phyloP scores from a whole-genome alignment of 2,888 invertebrate species.

The Caenorhabditis sinica region DNA sequence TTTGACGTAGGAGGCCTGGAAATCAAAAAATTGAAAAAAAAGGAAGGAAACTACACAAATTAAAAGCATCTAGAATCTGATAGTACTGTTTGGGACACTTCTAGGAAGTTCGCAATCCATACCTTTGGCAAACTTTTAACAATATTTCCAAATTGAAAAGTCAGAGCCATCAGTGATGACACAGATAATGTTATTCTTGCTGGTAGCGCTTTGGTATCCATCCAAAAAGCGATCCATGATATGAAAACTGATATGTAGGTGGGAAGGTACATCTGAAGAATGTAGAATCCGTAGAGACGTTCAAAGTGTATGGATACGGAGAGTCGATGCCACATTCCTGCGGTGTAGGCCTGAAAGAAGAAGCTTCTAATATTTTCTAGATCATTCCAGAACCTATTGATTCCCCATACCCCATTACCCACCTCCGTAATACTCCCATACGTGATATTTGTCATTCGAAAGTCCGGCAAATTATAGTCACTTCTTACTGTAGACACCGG shows the following conservation, averaged over 20 bases:
- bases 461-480: slow-evolving; percentile 83
- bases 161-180: slow-evolving; percentile 82
- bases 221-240: slow-evolving; percentile 83
- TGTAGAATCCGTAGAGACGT: slow-evolving; percentile 83
- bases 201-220: slow-evolving; percentile 82
- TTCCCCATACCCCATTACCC: not conserved
- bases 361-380: too few species aligned
- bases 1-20: slow-evolving; percentile 81
- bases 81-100: not conserved
- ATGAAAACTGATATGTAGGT: slow-evolving; percentile 83
- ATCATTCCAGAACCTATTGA: too few species aligned
- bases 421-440: slow-evolving; percentile 78
- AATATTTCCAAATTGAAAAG: slow-evolving; percentile 83
- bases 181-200: slow-evolving; percentile 83
- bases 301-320: slow-evolving; percentile 81
- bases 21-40: not conserved
- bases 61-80: not conserved
- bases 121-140: slow-evolving; percentile 80
- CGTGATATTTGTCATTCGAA: slow-evolving; percentile 80
- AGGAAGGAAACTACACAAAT: not conserved
- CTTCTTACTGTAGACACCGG: slow-evolving; percentile 79
- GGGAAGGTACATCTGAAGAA: slow-evolving; percentile 82
- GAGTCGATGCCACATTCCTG: slow-evolving; percentile 83
- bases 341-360: slow-evolving; percentile 79
- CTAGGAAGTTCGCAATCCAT: not conserved